Evolutionary conservation across 2,797 vertebrate species (phyloP), one percentile per base, ranked within the genome.

Genomic region (Anabacerthia variegaticeps): DNA sequence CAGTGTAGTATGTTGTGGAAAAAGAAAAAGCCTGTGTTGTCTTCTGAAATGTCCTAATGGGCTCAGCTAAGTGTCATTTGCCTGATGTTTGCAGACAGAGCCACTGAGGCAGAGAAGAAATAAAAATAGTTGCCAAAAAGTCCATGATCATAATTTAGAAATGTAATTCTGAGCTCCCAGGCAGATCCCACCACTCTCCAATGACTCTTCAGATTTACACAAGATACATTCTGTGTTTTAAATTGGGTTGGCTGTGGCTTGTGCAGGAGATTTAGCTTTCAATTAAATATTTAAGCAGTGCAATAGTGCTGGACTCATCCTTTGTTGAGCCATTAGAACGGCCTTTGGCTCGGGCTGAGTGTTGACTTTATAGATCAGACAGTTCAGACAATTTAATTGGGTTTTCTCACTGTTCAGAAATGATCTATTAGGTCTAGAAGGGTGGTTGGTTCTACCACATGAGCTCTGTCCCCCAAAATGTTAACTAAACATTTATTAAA

Each of bases 51-150:
- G 37, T 92, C 89, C 34, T 48, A 2, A 20, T 85, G 78, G 74
- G 34, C 72, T 79, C 69, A 75, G 34, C 46, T 81, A 30, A 48
- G 52, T 28, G 51, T 54, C 43, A 13, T 32, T 49, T 76, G 12
- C 36, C 76, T 72, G 49, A 62, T 63, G 72, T 59, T 59, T 82
- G 65, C 46, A 37, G 34, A 34, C 37, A 84, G 81, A 87, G 61
- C 88, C 91, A 66, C 78, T 77, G 86, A 82, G 72, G 75, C 65
- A 66, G 61, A 83, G 63, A 39, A n/a, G 26, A 14, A 76, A 17
- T 21, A 14, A 9, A 23, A 24, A 5, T 1, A 18, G 8, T 68
- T 36, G 14, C 36, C 54, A 49, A 30, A 88, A 55, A 1, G 0
- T 34, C 48, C 17, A 27, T 34, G 54, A 21, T 65, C 14, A 15